These are phyloP conservation scores for Prietella phreatophila DNA, from an alignment of 2,113 vertebrate genomes.

Conservation along the genomic window DNA sequence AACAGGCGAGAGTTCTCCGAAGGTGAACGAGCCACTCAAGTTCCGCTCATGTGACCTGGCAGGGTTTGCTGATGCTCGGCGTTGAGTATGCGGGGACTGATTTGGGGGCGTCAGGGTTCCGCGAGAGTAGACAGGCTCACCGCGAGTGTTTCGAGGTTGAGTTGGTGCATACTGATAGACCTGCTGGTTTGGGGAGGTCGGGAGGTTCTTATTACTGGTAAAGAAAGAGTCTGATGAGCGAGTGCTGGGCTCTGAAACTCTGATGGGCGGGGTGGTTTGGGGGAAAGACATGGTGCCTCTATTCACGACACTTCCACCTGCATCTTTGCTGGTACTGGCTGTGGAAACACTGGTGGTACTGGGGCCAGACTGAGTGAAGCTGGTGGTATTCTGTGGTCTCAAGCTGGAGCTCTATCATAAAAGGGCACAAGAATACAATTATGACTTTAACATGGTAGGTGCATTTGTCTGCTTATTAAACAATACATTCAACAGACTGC, in stretches of 20 bases:
- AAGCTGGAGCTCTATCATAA: constrained; percentile 27
- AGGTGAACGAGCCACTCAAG: constrained; percentile 37
- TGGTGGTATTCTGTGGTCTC: constrained; percentile 30
- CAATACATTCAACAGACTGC: not conserved
- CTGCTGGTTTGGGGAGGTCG: constrained; percentile 45
- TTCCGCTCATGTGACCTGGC: constrained; percentile 49
- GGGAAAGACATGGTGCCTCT: constrained; percentile 7
- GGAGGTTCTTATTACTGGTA: constrained; percentile 39
- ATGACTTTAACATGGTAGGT: not conserved
- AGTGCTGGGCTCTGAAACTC: constrained; percentile 15
- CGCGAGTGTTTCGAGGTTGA: not conserved
- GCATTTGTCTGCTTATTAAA: not conserved
- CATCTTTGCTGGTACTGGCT: constrained; percentile 22
- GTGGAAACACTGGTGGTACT: not conserved
- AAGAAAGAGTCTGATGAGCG: constrained; percentile 38
- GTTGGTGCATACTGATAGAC: not conserved
- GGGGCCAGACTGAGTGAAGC: not conserved
- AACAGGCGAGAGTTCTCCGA: constrained; percentile 47
- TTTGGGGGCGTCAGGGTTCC: constrained; percentile 53
- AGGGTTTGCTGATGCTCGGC: constrained; percentile 21
- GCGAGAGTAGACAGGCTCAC: constrained; percentile 41
- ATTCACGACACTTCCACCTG: not conserved
- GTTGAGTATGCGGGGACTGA: constrained; percentile 51
- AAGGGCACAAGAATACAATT: not conserved
- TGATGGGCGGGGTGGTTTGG: not conserved